Conservation (phyloP, 1,140 invertebrate genomes). For the Zaprionus ornatus region DNA sequence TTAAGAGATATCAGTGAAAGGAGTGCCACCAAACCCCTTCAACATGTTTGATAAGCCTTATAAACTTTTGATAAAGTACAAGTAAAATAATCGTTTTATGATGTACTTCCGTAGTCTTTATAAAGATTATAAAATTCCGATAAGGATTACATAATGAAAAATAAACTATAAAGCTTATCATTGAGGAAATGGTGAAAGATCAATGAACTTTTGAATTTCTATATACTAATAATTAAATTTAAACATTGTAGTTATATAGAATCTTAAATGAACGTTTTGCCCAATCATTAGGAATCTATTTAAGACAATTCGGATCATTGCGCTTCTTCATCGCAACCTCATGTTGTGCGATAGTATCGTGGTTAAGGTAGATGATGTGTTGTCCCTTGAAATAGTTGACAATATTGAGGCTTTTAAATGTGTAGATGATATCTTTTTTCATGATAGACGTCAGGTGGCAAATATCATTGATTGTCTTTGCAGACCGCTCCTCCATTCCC, state of each 20-base stretch:
- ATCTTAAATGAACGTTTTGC: background rate
- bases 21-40: background rate
- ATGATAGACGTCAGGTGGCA: constrained; percentile 97
- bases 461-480: constrained; percentile 95
- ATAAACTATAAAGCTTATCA: background rate
- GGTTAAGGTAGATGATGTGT: constrained; percentile 97
- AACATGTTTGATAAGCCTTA: background rate
- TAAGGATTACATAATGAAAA: background rate
- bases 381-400: constrained; percentile 98
- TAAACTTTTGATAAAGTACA: background rate
- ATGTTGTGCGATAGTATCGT: constrained; percentile 96
- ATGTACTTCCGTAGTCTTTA: background rate
- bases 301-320: constrained; percentile 86
- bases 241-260: too few species aligned
- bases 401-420: constrained; percentile 98
- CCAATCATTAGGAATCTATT: constrained; percentile 34
- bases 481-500: constrained; percentile 88
- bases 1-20: background rate
- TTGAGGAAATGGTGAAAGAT: background rate
- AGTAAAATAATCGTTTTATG: background rate
- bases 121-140: background rate
- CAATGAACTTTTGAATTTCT: background rate
- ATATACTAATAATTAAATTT: too few species aligned
- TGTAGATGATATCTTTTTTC: constrained; percentile 96
- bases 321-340: constrained; percentile 95